Base-by-base conservation (phyloP, 2,888 invertebrate species). In the Pollenia amentaria region DNA sequence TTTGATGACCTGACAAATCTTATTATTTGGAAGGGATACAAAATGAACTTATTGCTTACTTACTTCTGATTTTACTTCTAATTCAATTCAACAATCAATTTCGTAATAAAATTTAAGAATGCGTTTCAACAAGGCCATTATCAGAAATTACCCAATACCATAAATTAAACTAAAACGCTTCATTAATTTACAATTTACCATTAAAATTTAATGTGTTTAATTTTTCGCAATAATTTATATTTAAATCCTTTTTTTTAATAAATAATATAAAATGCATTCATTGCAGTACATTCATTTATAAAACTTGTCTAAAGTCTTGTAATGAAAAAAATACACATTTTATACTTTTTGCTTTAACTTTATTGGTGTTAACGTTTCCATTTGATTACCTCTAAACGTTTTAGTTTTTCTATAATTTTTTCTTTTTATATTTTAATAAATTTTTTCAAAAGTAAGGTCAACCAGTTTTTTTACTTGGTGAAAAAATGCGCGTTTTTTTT, bases 341-440 rank as follows among this genome's bases (percentile, higher is more conserved):
- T 62, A 46, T 57, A 14, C 10, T 60, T 60, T 70, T 9, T 2
- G 21, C 46, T 16, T 64, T 64, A 62, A 16, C 9, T 18, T 82
- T 69, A 82, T 76, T 82, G 75, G 60, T 82, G 60, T 69, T 69
- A 76, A 76, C 29, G 53, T 82, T 82, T 82, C 76, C 75, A 82
- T 76, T 82, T 62, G 76, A 76, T 82, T 82, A 76, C 60, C 38
- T 75, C 69, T 44, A 76, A 69, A 82, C 51, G 67, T 69, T 69
- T 64, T 0, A 10, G 9, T 62, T 40, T 38, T 55, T 18, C 53
- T 62, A 16, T 10, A 3, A n/a, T 11, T 57, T 55, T 72, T 40
- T 65, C 40, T 64, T 18, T 40, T 46, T 57, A 18, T 64, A 38
- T 40, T 65, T 1, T 2, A 57, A 44, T 29, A 46, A 44, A 21